Evolutionary conservation across 2,113 vertebrate species (phyloP), one percentile per base, ranked within the genome.

Genomic region (Leptodactylus fuscus): DNA sequence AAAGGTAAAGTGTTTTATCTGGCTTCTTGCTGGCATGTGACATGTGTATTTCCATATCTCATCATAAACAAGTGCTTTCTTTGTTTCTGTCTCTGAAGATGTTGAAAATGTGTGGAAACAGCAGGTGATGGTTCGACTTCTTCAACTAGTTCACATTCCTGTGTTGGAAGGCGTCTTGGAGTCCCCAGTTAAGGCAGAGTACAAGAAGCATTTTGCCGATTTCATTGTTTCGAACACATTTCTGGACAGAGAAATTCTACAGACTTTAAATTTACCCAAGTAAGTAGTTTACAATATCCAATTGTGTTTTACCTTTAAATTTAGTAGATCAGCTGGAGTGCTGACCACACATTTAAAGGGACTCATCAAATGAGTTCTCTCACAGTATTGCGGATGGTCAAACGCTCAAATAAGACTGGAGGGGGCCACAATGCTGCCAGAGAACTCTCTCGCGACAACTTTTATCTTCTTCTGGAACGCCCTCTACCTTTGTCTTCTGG

Each of bases 221-320:
- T 87, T 97, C 74, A 90, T 97, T 89, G 94, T 97, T 76, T 92
- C 95, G 80, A 97, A 97, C 89, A 96, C 92, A 24, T 96, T 92
- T 74, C 90, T 96, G 88, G 96, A 97, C 55, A 93, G 95, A 90
- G 92, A 95, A 67, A 87, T 96, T 87, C 90, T 86, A 0, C 88
- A 92, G 75, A 87, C 89, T 60, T 91, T 97, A 82, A 92, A 92
- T 85, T 88, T 96, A 27, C 92, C 91, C 0, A 85, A 93, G 95
- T 96, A 87, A 94, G 95, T 95, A 69, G 6, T 10, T 38, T 20
- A 67, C 18, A 55, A 55, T 20, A 51, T 51, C 16, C n/a, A 58
- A 11, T 24, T 58, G 8, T 58, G 10, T 6, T 51, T 51, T 18
- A n/a, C n/a, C n/a, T n/a, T n/a, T n/a, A n/a, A n/a, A n/a, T n/a